These are phyloP conservation scores for Cantharis rufa DNA, from an alignment of 2,888 invertebrate genomes.

Conservation along the genomic window DNA sequence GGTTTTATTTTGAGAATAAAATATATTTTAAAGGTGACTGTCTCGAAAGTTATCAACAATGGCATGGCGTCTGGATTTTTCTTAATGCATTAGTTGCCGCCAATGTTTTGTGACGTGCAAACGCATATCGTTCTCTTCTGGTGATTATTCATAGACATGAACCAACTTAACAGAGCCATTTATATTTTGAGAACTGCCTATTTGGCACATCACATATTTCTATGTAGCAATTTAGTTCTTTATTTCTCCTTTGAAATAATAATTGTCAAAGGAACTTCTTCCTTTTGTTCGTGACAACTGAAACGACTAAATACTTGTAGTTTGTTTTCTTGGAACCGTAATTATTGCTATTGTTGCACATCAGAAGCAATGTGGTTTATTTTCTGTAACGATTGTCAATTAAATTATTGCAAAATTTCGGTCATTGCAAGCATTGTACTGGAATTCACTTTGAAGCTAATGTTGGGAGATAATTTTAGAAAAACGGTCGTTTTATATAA, in stretches of 20 bases:
- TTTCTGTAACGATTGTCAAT: not conserved
- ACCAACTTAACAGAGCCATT: conserved; percentile 3
- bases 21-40: not conserved
- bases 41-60: conserved; percentile 31
- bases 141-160: conserved; percentile 6
- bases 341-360: not conserved
- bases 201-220: conserved; percentile 4
- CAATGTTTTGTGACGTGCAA: conserved; percentile 20
- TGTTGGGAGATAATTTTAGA: not conserved
- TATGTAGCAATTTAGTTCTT: not conserved
- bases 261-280: not conserved
- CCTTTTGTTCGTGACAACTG: not conserved
- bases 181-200: conserved; percentile 1
- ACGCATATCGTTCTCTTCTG: not conserved
- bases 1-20: not conserved
- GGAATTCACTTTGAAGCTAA: not conserved
- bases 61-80: conserved; percentile 35
- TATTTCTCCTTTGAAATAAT: not conserved
- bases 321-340: not conserved
- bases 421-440: not conserved
- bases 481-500: not conserved
- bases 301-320: not conserved
- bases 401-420: not conserved
- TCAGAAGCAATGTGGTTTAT: not conserved
- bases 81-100: conserved; percentile 35